Base-by-base conservation (phyloP, 2,888 invertebrate species). In the Tryphoninae sp. region DNA sequence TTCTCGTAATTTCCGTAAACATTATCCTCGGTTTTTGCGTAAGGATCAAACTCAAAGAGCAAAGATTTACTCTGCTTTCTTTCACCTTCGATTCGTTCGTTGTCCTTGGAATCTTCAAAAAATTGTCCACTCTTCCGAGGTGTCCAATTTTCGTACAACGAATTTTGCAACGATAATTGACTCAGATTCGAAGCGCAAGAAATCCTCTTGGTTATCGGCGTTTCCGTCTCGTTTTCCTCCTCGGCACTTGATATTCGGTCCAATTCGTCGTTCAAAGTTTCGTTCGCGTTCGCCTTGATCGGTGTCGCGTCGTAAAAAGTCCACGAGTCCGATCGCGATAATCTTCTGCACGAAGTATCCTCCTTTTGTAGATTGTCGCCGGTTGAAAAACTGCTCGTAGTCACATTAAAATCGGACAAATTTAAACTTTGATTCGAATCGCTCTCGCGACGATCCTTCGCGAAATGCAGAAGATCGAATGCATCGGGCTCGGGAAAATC, bases 321-420 rank as follows among this genome's bases (percentile, higher is more conserved):
- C 94, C 94, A 94, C 0, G 94, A 94, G 73, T 92, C 92, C 4
- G 93, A 93, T 67, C 93, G 88, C 13, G 92, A 91, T 9, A 93
- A 81, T 80, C 89, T 87, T 22, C 89, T 90, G 19, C 86, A 86
- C 22, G 80, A 71, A 11, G 0, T n/a, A 90, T 91, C 45, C 85
- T 79, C 53, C 86, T 88, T 78, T 87, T 87, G 22, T 85, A 85
- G 4, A 85, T 86, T 58, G 84, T 82, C 71, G 85, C 88, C 9
- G 84, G 19, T 22, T 0, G 11, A n/a, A 2, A 11, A 8, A 0
- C 16, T 26, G 40, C 16, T 19, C 19, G 19, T 19, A 42, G 80
- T 91, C 87, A 84, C 89, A 88, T 86, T 90, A 82, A 83, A 88
- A 83, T 86, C 88, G 40, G 87, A 89, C 4, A 86, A 80, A 49